Evolutionary conservation across 2,113 vertebrate species (phyloP).

Genomic region (Meriones unguiculatus): DNA sequence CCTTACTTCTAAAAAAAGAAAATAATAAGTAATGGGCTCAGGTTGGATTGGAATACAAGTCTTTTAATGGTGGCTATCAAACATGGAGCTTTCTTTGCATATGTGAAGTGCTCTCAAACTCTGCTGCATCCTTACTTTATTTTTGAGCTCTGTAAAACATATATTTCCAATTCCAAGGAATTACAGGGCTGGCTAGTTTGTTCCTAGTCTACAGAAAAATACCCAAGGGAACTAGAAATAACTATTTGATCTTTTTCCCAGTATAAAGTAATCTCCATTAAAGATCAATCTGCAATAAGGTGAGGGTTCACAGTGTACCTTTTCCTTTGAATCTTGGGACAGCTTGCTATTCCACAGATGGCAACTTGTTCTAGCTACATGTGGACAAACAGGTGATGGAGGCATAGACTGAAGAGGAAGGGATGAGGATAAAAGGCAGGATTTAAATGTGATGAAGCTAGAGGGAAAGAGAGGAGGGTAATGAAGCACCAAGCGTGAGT

Average conservation of each 20-base stretch:
- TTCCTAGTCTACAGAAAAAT: not conserved
- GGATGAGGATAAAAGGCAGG: not conserved
- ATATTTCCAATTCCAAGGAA: not conserved
- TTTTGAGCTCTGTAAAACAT: not conserved
- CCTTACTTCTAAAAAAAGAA: not conserved
- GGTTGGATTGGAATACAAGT: not conserved
- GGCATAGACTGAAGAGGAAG: not conserved
- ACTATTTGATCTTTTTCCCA: not conserved
- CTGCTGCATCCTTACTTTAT: not conserved
- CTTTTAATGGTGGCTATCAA: not conserved
- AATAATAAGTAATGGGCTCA: not conserved
- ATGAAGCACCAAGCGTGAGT: not conserved
- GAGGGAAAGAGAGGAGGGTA: not conserved
- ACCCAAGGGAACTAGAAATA: not conserved
- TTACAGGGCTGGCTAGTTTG: not conserved
- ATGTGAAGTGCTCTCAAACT: not conserved
- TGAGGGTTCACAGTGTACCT: not conserved
- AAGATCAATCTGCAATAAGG: not conserved
- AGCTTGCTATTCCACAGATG: slow-evolving; percentile 14
- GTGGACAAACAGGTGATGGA: not conserved
- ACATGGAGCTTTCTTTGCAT: not conserved
- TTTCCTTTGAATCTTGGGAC: slow-evolving; percentile 41
- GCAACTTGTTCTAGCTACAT: not conserved
- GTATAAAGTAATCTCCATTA: not conserved
- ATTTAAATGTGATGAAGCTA: not conserved